Evolutionary conservation across 2,888 invertebrate genomes (phyloP).

Genomic region (Nipponacmea schrenckii): DNA sequence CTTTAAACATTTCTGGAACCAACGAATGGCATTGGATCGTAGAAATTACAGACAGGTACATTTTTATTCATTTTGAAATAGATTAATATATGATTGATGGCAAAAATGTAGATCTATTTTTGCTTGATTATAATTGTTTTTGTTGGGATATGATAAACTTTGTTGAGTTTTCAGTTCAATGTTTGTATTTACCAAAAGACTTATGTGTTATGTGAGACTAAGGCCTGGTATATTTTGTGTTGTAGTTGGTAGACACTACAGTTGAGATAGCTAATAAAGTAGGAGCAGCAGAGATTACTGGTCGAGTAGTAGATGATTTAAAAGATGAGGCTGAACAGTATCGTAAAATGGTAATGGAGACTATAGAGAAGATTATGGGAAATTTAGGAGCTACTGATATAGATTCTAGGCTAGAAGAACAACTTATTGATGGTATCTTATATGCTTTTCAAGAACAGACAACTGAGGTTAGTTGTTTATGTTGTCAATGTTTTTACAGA

Average conservation of each 20-base stretch:
- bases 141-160: no score
- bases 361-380: constrained; percentile 98
- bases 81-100: not conserved
- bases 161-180: no score
- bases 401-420: constrained; percentile 97
- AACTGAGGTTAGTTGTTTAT: constrained; percentile 78
- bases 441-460: constrained; percentile 99
- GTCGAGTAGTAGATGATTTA: constrained; percentile 96
- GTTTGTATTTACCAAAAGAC: no score
- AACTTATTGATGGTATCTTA: constrained; percentile 97
- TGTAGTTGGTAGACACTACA: constrained; percentile 93
- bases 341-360: constrained; percentile 99
- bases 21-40: constrained; percentile 98
- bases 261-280: constrained; percentile 99
- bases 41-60: constrained; percentile 90
- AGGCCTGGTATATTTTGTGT: constrained; percentile 16
- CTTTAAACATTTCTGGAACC: constrained; percentile 99
- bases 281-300: constrained; percentile 99
- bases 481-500: not conserved
- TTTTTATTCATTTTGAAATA: no score
- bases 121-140: no score
- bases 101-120: not conserved
- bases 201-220: not conserved
- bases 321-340: constrained; percentile 99
- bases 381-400: constrained; percentile 98